These are phyloP conservation scores for Protobothrops flavoviridis DNA, from an alignment of 2,113 vertebrate species.

Conservation along the genomic window DNA sequence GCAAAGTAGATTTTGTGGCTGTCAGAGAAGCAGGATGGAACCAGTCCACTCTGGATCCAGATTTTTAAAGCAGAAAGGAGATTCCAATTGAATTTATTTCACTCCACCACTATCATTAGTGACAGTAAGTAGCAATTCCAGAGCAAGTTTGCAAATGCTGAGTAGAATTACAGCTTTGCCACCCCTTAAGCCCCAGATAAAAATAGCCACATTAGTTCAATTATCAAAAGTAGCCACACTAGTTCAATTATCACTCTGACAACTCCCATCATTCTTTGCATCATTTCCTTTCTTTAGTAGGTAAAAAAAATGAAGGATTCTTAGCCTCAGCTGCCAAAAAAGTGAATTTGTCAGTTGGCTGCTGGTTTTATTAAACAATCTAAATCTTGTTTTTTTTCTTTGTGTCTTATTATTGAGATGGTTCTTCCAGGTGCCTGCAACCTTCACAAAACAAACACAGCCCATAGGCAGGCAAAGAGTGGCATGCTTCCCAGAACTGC, in stretches of 20 bases:
- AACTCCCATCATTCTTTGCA: not conserved
- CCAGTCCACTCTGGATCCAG: not conserved
- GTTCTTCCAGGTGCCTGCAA: slow-evolving; percentile 8
- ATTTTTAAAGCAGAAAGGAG: not conserved
- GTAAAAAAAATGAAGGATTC: not conserved
- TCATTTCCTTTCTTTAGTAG: not conserved
- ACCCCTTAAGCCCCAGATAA: not conserved
- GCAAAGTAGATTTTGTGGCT: not conserved
- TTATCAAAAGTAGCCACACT: not conserved
- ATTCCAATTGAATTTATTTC: not conserved
- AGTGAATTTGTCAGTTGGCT: not conserved
- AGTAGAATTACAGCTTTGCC: not conserved
- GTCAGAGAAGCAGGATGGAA: not conserved
- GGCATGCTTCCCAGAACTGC: slow-evolving; percentile 43
- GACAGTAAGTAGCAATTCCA: not conserved
- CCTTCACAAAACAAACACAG: slow-evolving; percentile 37
- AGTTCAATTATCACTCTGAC: not conserved
- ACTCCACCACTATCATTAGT: not conserved
- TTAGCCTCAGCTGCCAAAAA: not conserved
- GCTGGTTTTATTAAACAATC: not conserved
- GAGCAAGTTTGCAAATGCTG: not conserved
- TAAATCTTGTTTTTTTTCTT: not conserved
- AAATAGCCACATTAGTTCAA: not conserved
- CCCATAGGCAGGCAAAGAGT: not conserved
- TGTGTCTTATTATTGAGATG: slow-evolving; percentile 7